Evolutionary conservation across 2,797 vertebrate species (phyloP), one percentile per base, ranked within the genome.

Genomic region (Cryptoblepharus egeriae): DNA sequence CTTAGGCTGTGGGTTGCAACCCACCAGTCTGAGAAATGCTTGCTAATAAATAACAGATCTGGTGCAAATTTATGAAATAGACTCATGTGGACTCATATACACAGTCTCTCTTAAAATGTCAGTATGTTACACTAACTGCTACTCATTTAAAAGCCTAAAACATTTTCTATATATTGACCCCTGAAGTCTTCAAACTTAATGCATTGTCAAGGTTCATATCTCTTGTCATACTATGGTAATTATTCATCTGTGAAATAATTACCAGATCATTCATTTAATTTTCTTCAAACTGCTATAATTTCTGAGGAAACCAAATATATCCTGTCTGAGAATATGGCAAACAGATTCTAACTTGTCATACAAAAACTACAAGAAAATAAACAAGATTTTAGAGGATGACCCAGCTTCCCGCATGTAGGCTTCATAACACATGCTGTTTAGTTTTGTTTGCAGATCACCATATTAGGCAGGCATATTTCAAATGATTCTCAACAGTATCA

Each of bases 291-390:
- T 77, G 61, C 42, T 16, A 71, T 82, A 77, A 77, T 77, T 82
- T 69, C 42, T 70, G 57, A 81, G 28, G 58, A 63, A 52, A 61
- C 42, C 70, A 82, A 64, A 7, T 30, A 77, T 77, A 63, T 61
- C 28, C 57, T 37, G 18, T 77, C 57, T 55, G 70, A 61, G 73
- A 82, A 70, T 77, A 71, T 71, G 32, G 57, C 58, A 30, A 82
- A 52, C 65, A 82, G 74, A 71, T 82, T 74, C 69, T 52, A 55
- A 63, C 67, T 69, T 37, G 52, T 28, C 39, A 70, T 63, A 8
- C 65, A 18, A 52, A 65, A 80, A 60, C 37, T 69, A 60, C 52
- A 75, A n/a, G 64, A 69, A 75, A 81, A 81, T 81, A 58, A 82
- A 20, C 60, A 68, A 1, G n/a, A 60, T 30, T 35, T 15, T 49